These are phyloP conservation scores for Spea multiplicata DNA, from an alignment of 2,113 vertebrate genomes.

Conservation along the genomic window DNA sequence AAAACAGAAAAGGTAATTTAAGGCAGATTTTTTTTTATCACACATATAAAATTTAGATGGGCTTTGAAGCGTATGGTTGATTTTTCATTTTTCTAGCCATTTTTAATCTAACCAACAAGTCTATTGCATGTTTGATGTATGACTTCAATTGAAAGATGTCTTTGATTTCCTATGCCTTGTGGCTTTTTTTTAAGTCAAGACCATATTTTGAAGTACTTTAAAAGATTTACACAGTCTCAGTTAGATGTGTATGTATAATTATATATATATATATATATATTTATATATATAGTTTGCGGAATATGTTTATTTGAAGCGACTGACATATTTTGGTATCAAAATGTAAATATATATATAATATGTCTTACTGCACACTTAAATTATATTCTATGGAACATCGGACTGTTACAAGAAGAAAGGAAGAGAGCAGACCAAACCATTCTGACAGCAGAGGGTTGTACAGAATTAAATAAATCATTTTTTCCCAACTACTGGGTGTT, in stretches of 20 bases:
- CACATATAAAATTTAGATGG: conserved; percentile 25
- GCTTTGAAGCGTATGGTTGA: conserved; percentile 36
- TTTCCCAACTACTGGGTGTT: no score
- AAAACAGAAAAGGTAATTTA: conserved; percentile 23
- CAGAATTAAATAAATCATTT: no score
- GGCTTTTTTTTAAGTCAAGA: conserved; percentile 30
- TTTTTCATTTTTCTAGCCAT: conserved; percentile 38
- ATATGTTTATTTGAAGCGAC: conserved; percentile 18
- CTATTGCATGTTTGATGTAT: conserved; percentile 44
- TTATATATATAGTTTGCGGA: no score
- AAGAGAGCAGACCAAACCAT: no score
- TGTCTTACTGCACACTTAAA: background rate
- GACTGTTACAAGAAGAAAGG: no score
- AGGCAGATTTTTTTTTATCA: conserved; percentile 32
- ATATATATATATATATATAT: no score
- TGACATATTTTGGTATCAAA: background rate
- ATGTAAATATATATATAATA: background rate
- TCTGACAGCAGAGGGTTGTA: no score
- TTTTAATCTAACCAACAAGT: conserved; percentile 41
- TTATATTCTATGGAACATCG: background rate
- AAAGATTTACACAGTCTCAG: conserved; percentile 39
- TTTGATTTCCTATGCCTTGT: conserved; percentile 43
- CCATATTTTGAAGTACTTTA: conserved; percentile 40
- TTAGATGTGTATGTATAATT: conserved; percentile 34
- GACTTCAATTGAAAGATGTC: conserved; percentile 37